phyloP scores from a whole-genome alignment of 2,113 vertebrate genomes.

The Labeo rohita region DNA sequence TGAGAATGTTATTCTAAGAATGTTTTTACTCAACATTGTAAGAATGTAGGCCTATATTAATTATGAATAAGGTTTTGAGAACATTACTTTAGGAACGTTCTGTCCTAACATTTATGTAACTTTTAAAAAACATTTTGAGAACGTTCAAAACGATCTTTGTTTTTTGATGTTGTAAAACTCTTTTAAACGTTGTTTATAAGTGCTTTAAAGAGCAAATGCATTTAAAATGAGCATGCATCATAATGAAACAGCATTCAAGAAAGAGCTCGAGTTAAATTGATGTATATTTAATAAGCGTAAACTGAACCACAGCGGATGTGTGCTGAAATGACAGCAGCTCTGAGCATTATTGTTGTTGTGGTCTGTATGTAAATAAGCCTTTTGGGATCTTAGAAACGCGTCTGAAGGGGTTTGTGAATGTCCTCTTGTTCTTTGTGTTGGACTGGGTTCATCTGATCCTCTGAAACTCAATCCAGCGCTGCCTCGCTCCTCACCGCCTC shows the following conservation, averaged over 20 bases:
- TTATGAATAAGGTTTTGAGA: too few species aligned
- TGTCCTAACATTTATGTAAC: too few species aligned
- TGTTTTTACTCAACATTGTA: too few species aligned
- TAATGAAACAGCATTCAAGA: background rate
- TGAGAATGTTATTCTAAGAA: too few species aligned
- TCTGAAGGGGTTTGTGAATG: background rate
- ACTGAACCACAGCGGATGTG: background rate
- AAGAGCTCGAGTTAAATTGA: too few species aligned
- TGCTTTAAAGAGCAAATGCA: too few species aligned
- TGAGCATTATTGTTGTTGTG: background rate
- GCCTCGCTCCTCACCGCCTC: background rate
- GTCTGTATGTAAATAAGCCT: background rate
- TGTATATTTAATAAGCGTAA: background rate
- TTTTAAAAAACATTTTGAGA: too few species aligned
- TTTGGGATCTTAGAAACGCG: background rate
- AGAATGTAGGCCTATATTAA: too few species aligned
- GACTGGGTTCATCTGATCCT: constrained; percentile 23
- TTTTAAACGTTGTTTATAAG: too few species aligned
- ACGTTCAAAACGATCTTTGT: too few species aligned
- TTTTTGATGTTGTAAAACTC: too few species aligned
- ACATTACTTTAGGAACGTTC: too few species aligned
- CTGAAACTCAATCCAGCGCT: constrained; percentile 24
- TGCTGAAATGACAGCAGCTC: background rate
- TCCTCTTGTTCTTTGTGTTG: constrained; percentile 26
- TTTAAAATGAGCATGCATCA: background rate